Evolutionary conservation across 2,888 invertebrate species (phyloP).

Genomic region (Atethmia centrago): DNA sequence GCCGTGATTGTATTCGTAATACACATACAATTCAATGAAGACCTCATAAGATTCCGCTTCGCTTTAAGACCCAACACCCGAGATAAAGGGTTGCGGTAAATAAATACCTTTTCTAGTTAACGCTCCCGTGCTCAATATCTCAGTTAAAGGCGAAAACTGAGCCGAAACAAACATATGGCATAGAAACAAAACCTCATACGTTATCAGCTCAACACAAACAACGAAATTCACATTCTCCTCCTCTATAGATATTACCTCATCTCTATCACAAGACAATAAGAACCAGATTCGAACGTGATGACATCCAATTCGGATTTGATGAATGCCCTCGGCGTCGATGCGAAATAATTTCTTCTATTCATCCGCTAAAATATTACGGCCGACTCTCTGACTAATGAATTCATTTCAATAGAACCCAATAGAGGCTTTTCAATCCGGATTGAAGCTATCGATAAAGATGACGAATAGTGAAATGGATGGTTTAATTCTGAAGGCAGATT

Average conservation of each 20-base stretch:
- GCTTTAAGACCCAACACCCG: constrained; percentile 16
- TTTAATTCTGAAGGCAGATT: constrained; percentile 59
- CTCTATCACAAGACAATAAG: constrained; percentile 61
- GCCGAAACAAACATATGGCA: constrained; percentile 66
- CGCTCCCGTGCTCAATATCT: constrained; percentile 36
- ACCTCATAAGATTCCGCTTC: constrained; percentile 19
- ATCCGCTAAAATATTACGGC: constrained; percentile 83
- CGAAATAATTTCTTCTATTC: constrained; percentile 85
- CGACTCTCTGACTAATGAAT: constrained; percentile 83
- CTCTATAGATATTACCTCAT: constrained; percentile 30
- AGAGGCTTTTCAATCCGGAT: constrained; percentile 67
- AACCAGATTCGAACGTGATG: constrained; percentile 54
- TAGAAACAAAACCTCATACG: constrained; percentile 63
- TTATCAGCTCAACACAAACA: constrained; percentile 67
- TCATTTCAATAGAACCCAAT: constrained; percentile 81
- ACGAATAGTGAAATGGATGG: constrained; percentile 67
- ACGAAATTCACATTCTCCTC: constrained; percentile 43
- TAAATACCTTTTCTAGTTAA: constrained; percentile 42
- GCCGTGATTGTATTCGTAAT: not conserved
- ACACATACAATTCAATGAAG: constrained; percentile 35
- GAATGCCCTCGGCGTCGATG: constrained; percentile 75
- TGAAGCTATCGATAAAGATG: constrained; percentile 71
- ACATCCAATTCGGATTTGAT: constrained; percentile 72
- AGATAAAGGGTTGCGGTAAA: constrained; percentile 37
- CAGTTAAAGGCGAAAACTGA: constrained; percentile 39